A percentile compares a stretch with the other conserved stretches of the same genome.
phyloP scores from a whole-genome alignment of 2,888 invertebrate genomes.

The Drosophila aldrichi region DNA sequence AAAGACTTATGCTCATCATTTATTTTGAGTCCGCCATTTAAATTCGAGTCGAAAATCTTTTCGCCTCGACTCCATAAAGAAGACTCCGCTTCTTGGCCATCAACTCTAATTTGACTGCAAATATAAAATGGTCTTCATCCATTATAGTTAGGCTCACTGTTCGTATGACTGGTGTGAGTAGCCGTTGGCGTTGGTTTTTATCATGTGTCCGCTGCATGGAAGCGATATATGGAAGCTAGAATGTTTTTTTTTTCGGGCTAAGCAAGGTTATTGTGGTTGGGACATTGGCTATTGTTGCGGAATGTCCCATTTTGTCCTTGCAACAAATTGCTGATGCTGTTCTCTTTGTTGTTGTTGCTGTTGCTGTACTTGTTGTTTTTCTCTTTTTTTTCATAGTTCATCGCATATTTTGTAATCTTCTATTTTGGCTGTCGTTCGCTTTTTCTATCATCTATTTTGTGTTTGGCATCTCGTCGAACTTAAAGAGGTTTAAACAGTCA shows the following conservation, averaged over 20 bases:
- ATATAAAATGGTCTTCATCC: conserved; percentile 47
- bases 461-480: conserved; percentile 17
- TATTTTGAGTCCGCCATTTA: not conserved
- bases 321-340: conserved; percentile 65
- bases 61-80: not conserved
- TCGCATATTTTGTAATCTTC: conserved; percentile 37
- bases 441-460: conserved; percentile 42
- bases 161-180: conserved; percentile 11
- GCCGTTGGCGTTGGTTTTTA: conserved; percentile 27
- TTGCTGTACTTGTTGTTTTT: not conserved
- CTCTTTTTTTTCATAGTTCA: conserved; percentile 27
- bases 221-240: conserved; percentile 33
- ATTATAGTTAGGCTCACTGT: conserved; percentile 45
- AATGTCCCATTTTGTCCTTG: conserved; percentile 72
- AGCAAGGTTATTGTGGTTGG: conserved; percentile 36
- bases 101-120: conserved; percentile 29
- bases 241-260: conserved; percentile 41
- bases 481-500: conserved; percentile 10
- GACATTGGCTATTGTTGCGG: conserved; percentile 67
- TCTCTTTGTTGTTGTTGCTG: too few species aligned
- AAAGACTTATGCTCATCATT: not conserved
- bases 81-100: conserved; percentile 10
- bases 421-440: conserved; percentile 35
- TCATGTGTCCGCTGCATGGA: conserved; percentile 51
- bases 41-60: conserved; percentile 22